Evolutionary conservation across 2,797 vertebrate genomes (phyloP), one percentile per base, ranked within the genome.

Genomic region (Limosa lapponica): DNA sequence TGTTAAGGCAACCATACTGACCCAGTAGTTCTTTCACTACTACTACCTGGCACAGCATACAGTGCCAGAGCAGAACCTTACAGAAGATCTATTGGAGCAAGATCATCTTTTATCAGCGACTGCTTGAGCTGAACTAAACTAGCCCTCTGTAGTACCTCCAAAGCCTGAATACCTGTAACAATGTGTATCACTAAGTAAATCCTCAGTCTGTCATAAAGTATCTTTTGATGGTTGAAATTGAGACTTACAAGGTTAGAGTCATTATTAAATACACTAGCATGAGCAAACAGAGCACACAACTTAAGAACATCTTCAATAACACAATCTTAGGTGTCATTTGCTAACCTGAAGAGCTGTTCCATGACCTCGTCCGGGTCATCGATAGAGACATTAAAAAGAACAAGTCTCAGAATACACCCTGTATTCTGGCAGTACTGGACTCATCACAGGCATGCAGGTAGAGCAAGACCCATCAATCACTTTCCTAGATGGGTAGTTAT

Each of bases 341-440:
- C 16, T 41, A 87, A 89, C 34, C 24, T 46, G 11, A 84, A 72
- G 16, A 74, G 44, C 67, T 32, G 23, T 55, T 67, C 65, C 36
- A 16, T 6, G 77, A 62, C 24, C 46, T 91, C 1, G 0, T 34
- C 4, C 18, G 36, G 8, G 16, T 39, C 7, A 43, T 8, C 0
- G 5, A 16, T 1, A 10, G 14, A 82, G 22, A 30, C 20, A 69
- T 23, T 14, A 54, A 37, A 86, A 83, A 67, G 34, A 12, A 8
- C 12, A 43, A 74, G 16, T 32, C 44, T 65, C 66, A 57, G 43
- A 41, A 58, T 7, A 36, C 4, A 58, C 1, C 13, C 13, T n/a
- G n/a, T n/a, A n/a, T n/a, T n/a, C n/a, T 7, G 22, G 34, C 22
- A 79, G 27, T 22, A 43, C 28, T 44, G 20, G 16, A 52, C 61